These are phyloP conservation scores for Rachycentron canadum DNA, from an alignment of 2,797 vertebrate species.

Conservation along the genomic window DNA sequence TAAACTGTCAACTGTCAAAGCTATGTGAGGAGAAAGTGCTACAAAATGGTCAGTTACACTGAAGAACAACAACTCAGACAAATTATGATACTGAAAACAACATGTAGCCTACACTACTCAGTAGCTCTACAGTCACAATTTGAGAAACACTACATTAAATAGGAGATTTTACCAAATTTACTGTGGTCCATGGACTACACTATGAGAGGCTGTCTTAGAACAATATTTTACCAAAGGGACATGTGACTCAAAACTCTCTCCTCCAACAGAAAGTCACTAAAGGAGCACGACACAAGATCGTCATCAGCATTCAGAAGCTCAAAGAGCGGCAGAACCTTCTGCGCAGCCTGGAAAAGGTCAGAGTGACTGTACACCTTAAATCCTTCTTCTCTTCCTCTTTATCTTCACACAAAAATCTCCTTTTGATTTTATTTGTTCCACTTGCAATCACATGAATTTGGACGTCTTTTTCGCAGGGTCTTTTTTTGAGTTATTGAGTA, in stretches of 20 bases:
- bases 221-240: not conserved
- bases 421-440: not conserved
- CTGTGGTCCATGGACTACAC: no score
- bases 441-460: not conserved
- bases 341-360: conserved; percentile 96
- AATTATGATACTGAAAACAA: no score
- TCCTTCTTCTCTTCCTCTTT: not conserved
- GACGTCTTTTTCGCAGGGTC: not conserved
- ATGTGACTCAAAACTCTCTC: conserved; percentile 40
- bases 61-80: no score
- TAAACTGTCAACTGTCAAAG: no score
- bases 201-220: not conserved
- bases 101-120: no score
- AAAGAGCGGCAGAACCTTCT: conserved; percentile 96
- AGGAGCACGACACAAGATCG: conserved; percentile 98
- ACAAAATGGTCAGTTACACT: no score
- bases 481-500: not conserved
- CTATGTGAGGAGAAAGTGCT: no score
- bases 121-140: no score
- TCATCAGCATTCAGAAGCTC: conserved; percentile 99
- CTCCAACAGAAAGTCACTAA: conserved; percentile 94
- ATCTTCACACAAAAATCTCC: not conserved
- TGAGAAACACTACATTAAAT: no score
- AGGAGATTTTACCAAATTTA: no score
- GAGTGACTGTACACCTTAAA: conserved; percentile 48